Evolutionary conservation across 2,113 vertebrate species (phyloP).

Genomic region (Montifringilla adamsi): DNA sequence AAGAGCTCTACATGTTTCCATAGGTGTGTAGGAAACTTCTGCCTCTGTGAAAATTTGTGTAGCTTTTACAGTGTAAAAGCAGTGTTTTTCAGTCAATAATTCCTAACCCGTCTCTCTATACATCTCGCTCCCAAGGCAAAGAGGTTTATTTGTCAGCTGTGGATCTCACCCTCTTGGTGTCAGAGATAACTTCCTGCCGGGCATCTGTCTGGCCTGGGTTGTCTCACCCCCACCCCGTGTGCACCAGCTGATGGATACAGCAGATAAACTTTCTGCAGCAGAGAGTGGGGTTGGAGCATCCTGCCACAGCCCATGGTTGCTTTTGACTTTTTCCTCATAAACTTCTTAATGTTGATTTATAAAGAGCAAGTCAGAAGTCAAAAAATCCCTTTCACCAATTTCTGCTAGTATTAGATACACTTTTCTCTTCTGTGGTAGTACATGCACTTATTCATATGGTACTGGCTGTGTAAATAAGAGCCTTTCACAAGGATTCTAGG

Average conservation of each 20-base stretch:
- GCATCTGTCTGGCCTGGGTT: not conserved
- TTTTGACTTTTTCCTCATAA: not conserved
- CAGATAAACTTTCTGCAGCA: too few relatives aligned
- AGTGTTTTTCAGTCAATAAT: not conserved
- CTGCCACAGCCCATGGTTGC: not conserved
- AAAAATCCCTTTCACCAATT: rapidly evolving
- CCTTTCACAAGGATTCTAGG: not conserved
- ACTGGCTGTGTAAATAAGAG: not conserved
- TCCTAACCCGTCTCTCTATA: not conserved
- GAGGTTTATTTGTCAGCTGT: not conserved
- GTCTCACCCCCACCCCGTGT: rapidly evolving
- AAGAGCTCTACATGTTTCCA: not conserved
- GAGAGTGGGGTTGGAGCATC: not conserved
- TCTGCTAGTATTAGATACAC: not conserved
- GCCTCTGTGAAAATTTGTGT: not conserved
- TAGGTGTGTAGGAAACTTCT: not conserved
- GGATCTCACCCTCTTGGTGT: too few relatives aligned
- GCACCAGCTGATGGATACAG: not conserved
- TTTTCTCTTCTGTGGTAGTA: not conserved
- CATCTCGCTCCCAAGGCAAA: not conserved
- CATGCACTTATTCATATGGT: not conserved
- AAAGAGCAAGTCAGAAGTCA: not conserved
- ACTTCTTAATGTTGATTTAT: not conserved
- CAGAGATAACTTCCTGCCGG: not conserved
- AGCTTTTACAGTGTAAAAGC: not conserved